Evolutionary conservation across 2,888 invertebrate genomes (phyloP).

Genomic region (Psococerastis gibbosa): DNA sequence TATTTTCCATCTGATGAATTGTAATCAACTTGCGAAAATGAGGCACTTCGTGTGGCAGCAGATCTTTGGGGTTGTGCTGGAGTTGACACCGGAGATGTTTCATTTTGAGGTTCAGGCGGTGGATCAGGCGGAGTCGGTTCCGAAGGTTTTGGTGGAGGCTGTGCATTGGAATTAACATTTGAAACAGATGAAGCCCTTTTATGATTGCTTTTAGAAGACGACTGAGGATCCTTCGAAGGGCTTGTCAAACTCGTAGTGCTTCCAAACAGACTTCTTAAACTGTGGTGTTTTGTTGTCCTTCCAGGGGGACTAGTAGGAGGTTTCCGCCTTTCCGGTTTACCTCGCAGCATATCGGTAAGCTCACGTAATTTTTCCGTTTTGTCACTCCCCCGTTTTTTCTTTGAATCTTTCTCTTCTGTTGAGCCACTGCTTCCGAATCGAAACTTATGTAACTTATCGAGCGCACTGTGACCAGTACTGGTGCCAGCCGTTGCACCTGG

Average conservation of each 20-base stretch:
- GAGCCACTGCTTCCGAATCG: conserved; percentile 38
- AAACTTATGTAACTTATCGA: conserved; percentile 65
- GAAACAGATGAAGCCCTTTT: neutral
- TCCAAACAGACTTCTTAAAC: conserved; percentile 2
- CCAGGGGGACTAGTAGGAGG: conserved; percentile 9
- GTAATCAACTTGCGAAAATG: conserved; percentile 73
- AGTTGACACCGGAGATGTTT: conserved; percentile 38
- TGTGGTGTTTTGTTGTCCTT: neutral
- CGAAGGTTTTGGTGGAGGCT: conserved; percentile 27
- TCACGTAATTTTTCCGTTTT: conserved; percentile 54
- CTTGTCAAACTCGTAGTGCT: conserved; percentile 8
- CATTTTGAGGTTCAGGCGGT: conserved; percentile 33
- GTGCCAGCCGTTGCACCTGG: conserved; percentile 18
- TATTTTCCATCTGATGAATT: conserved; percentile 41
- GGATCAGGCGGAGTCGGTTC: conserved; percentile 20
- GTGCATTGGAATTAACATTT: neutral
- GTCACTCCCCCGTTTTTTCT: conserved; percentile 27
- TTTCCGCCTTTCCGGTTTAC: conserved; percentile 5
- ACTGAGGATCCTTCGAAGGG: neutral
- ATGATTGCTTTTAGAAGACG: neutral
- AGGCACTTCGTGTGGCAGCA: conserved; percentile 63
- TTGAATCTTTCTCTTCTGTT: conserved; percentile 6
- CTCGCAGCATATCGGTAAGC: conserved; percentile 50
- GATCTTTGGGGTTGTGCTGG: conserved; percentile 43
- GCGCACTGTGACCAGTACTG: conserved; percentile 36